Evolutionary conservation across 2,888 invertebrate species (phyloP), one percentile per base, ranked within the genome.

Genomic region (Lepidochitona cinerea): DNA sequence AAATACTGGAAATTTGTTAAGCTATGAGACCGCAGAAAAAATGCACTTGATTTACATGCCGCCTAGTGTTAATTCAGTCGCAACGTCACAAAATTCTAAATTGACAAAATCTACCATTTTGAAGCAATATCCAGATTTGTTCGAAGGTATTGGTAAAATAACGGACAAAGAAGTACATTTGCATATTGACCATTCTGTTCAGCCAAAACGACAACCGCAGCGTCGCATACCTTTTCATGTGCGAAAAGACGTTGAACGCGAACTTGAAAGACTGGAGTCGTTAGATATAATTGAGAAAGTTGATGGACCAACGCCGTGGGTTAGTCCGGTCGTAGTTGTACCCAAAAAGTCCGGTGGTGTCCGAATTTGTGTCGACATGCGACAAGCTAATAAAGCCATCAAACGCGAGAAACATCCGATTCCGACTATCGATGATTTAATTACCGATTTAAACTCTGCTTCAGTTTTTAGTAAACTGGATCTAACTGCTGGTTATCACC

Each of bases 351-450:
- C 75, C 54, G 66, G 73, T 14, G 73, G 73, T 59, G 72, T 84
- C n/a, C 68, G 84, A 41, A 67, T 85, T n/a, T 81, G 80, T 70
- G 75, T 82, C 0, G 83, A 84, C 66, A 84, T 84, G 81, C 41
- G 82, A 18, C 68, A 78, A 65, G 77, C 81, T 0, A 82, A 83
- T 37, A 77, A 78, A 49, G 81, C 81, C 1, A 82, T 82, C 0
- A 59, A 71, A n/a, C 41, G 84, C 33, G 78, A 81, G 72, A 23
- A 78, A 37, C 80, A 84, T 49, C 71, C 59, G 0, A 71, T 80
- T 54, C 81, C 82, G 18, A 82, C 80, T 7, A 68, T 80, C 4
- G 80, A 82, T 65, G 82, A 84, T 2, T 29, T 84, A 12, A 75
- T 80, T 9, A 32, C 73, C 59, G 79, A 81, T 32, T 41, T 84